These are phyloP conservation scores for Aix galericulata DNA, from an alignment of 2,113 vertebrate genomes.

Conservation along the genomic window DNA sequence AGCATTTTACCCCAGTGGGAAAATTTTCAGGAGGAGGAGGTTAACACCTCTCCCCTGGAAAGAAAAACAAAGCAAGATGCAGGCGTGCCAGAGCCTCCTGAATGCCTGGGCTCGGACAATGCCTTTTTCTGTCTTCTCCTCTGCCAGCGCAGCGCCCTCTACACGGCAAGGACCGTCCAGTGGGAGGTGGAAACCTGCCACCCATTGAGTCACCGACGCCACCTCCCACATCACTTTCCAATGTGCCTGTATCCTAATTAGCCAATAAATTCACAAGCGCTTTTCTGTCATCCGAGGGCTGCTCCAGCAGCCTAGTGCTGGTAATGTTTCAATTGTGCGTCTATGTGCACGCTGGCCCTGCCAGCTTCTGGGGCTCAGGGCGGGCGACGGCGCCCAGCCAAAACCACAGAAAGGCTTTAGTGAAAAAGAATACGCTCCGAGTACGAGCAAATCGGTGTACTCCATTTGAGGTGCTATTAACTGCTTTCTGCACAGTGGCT, in stretches of 20 bases:
- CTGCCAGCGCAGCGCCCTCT: neutral
- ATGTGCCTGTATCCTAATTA: neutral
- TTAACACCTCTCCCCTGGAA: slow-evolving; percentile 14
- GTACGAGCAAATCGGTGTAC: neutral
- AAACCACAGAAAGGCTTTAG: slow-evolving; percentile 46
- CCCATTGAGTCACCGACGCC: neutral
- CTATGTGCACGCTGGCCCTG: neutral
- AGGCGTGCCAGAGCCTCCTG: neutral
- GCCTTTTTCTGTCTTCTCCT: neutral
- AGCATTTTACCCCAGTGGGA: neutral
- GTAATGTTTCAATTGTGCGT: neutral
- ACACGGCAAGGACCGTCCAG: neutral
- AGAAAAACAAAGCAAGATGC: neutral
- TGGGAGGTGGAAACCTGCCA: slow-evolving; percentile 18
- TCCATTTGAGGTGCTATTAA: neutral
- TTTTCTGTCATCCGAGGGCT: slow-evolving; percentile 15
- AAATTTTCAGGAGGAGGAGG: neutral
- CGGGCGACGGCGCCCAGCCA: neutral
- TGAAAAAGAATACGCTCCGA: neutral
- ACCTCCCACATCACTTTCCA: slow-evolving; percentile 18
- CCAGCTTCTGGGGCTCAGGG: slow-evolving; percentile 24
- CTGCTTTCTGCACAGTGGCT: neutral
- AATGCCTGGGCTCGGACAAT: neutral
- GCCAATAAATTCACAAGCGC: slow-evolving; percentile 35
- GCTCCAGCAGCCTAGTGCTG: neutral